Conservation (phyloP, 2,888 invertebrate genomes). For the Colletes collaris region DNA sequence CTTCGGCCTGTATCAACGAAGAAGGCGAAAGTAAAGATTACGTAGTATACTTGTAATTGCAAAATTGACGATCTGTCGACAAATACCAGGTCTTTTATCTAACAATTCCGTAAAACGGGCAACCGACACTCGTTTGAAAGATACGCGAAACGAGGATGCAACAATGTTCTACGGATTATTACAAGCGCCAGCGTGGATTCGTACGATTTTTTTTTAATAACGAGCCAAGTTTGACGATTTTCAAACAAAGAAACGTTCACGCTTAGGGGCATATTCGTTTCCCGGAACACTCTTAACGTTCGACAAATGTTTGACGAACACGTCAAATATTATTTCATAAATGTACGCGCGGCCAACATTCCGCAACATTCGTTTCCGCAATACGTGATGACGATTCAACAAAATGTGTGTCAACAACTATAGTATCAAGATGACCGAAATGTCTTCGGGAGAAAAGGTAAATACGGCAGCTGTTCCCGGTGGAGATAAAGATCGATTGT, state of each 20-base stretch:
- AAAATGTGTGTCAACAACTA: constrained; percentile 15
- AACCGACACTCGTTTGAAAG: too few species aligned
- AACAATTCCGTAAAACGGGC: too few species aligned
- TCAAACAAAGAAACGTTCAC: constrained; percentile 25
- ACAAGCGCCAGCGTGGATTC: not conserved
- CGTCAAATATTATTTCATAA: constrained; percentile 64
- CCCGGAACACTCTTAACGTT: constrained; percentile 44
- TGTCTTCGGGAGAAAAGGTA: not conserved
- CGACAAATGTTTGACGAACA: constrained; percentile 57
- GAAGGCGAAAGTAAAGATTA: too few species aligned
- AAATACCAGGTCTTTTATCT: too few species aligned
- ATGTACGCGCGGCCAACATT: constrained; percentile 46
- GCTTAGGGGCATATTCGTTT: constrained; percentile 38
- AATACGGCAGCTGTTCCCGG: too few species aligned
- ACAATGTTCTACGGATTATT: too few species aligned
- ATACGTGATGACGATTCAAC: constrained; percentile 17
- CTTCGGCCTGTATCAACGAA: too few species aligned
- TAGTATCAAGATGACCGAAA: constrained; percentile 1
- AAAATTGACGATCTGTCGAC: too few species aligned
- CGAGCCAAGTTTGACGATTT: not conserved
- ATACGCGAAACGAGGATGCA: not conserved
- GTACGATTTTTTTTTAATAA: not conserved
- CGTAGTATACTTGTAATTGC: too few species aligned
- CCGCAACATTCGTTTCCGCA: constrained; percentile 54
- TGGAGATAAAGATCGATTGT: too few species aligned